A percentile compares a stretch with the other conserved stretches of the same genome.
Evolutionary conservation across 2,113 vertebrate species (phyloP).

Genomic region (Cebidichthys violaceus): DNA sequence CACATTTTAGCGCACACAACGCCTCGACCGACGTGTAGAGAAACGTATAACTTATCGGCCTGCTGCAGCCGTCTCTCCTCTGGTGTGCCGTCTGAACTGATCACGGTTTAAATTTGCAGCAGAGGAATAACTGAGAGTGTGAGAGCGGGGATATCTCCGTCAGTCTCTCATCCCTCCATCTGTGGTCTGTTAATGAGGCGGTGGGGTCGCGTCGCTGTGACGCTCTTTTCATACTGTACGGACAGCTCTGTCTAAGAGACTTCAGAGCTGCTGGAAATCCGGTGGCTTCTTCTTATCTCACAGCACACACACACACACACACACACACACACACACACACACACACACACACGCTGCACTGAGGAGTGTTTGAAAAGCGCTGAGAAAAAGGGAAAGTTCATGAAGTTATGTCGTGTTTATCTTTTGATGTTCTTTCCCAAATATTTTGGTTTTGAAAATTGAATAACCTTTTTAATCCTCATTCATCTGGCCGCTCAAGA

Average conservation of each 20-base stretch:
- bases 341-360: neutral
- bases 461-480: neutral
- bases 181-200: conserved; percentile 60
- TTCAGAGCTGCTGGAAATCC: neutral
- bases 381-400: neutral
- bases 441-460: neutral
- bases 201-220: conserved; percentile 3
- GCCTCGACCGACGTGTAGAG: neutral
- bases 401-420: neutral
- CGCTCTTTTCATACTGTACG: neutral
- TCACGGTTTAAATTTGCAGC: conserved; percentile 29
- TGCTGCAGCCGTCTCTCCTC: neutral
- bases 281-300: conserved; percentile 8
- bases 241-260: conserved; percentile 9
- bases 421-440: neutral
- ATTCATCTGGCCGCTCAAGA: too few species aligned
- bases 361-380: neutral
- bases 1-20: neutral
- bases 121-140: conserved; percentile 24
- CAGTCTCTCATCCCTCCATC: conserved; percentile 50
- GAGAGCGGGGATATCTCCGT: conserved; percentile 21
- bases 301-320: neutral
- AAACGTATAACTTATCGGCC: neutral
- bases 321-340: neutral
- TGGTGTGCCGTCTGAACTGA: neutral